Evolutionary conservation across 2,888 invertebrate species (phyloP), one percentile per base, ranked within the genome.

Genomic region (Gerosis bhagava): DNA sequence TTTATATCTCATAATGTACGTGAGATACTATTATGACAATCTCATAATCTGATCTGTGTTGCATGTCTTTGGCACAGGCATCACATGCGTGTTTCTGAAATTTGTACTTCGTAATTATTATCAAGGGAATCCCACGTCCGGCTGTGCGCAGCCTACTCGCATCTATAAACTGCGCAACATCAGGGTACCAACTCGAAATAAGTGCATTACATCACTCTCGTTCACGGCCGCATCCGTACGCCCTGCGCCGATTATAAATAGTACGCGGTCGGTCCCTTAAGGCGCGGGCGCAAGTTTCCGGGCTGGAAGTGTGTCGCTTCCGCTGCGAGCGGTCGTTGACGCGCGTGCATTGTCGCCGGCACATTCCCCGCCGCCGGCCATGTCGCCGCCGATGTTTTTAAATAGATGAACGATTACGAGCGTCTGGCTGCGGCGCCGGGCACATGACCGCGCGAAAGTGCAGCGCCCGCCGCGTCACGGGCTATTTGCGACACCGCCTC

Each of bases 231-330:
- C 57, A 63, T 59, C 57, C 63, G 64, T 64, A 66, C 65, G 70
- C 71, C 72, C 71, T 74, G 71, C 67, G 67, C 54, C 57, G 68
- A 67, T 71, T 86, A 86, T 83, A 81, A 84, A 84, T 86, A 87
- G 77, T 66, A 43, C 58, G 67, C 46, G 61, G 63, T 67, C 77
- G 73, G 77, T 84, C 86, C 86, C 84, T 86, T 83, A 83, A 86
- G 84, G 78, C 84, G 82, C 81, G 76, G 74, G 83, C 76, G 78
- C 74, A 73, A 73, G 77, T 83, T 88, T 88, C 87, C 87, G 87
- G 86, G 83, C 83, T 86, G 86, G 86, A 86, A 87, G 86, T 86
- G 81, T 82, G 83, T 75, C 83, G 84, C 81, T 88, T 87, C 87
- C 87, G 87, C 73, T 73, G 78, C 73, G 73, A 70, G 79, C 83